phyloP scores from a whole-genome alignment of 2,113 vertebrate genomes.

The Periophthalmodon schlosseri region DNA sequence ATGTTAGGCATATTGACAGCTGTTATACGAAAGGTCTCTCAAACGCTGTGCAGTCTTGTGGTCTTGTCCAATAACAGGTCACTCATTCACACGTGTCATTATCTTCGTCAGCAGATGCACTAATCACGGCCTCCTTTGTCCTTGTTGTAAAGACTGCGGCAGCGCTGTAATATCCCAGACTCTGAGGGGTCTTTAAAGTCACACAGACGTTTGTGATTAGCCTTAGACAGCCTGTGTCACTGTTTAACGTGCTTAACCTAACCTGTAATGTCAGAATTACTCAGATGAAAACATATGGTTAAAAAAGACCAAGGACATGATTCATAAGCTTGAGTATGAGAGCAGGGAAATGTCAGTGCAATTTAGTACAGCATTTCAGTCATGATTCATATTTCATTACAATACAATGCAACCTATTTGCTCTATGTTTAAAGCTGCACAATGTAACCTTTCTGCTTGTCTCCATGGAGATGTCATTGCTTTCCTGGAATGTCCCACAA shows the following conservation, averaged over 20 bases:
- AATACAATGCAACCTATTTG: too few species aligned
- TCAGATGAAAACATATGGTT: background rate
- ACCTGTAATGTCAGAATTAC: background rate
- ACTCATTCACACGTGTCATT: slow-evolving; percentile 23
- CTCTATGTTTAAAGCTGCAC: too few species aligned
- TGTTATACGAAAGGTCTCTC: background rate
- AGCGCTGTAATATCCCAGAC: background rate
- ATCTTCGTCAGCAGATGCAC: slow-evolving; percentile 21
- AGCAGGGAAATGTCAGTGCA: background rate
- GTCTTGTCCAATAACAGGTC: background rate
- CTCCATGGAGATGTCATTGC: too few species aligned
- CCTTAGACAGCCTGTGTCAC: slow-evolving; percentile 33
- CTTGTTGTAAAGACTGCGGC: slow-evolving; percentile 3
- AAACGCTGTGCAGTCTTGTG: background rate
- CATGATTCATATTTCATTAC: too few species aligned
- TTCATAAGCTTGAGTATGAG: background rate
- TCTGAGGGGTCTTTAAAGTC: slow-evolving; percentile 22
- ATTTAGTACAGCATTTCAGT: too few species aligned
- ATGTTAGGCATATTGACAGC: background rate
- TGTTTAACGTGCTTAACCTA: slow-evolving; percentile 9
- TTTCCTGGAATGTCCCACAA: too few species aligned
- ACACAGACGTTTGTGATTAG: slow-evolving; percentile 33
- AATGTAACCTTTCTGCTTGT: too few species aligned
- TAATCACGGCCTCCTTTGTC: slow-evolving; percentile 33
- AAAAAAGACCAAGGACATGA: background rate